A percentile compares a stretch with the other conserved stretches of the same genome.
Evolutionary conservation across 2,888 invertebrate genomes (phyloP).

Genomic region (Plebejus argus): DNA sequence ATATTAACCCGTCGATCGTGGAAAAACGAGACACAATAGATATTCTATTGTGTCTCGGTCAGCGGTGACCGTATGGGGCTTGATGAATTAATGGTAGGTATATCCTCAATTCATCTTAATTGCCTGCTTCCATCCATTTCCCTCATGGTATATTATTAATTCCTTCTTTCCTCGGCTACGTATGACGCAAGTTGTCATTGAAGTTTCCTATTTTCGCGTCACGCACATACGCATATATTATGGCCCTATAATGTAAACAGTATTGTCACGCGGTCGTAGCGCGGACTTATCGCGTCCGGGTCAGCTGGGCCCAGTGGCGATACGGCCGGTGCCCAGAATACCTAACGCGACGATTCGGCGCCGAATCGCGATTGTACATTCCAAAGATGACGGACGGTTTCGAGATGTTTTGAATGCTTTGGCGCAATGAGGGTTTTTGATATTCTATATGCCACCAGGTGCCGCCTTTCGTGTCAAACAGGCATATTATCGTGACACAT

Average conservation of each 20-base stretch:
- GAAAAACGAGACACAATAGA: no score
- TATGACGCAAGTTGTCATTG: background rate
- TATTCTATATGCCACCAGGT: no score
- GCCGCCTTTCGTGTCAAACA: no score
- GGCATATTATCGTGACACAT: no score
- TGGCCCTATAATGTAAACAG: conserved; percentile 54
- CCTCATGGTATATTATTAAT: no score
- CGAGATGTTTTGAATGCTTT: no score
- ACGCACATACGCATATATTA: conserved; percentile 42
- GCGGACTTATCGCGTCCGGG: conserved; percentile 68
- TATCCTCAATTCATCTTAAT: no score
- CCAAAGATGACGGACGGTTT: background rate
- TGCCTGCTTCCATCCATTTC: background rate
- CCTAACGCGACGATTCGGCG: conserved; percentile 45
- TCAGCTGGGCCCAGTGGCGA: conserved; percentile 54
- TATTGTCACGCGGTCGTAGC: conserved; percentile 63
- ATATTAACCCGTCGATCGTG: no score
- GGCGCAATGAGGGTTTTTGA: no score
- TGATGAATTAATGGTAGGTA: no score
- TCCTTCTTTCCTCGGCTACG: background rate
- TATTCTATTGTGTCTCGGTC: no score
- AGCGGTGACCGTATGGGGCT: no score
- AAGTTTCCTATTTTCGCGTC: background rate
- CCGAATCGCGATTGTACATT: conserved; percentile 25
- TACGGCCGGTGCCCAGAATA: conserved; percentile 46